Conservation (phyloP, 2,888 invertebrate genomes). For the Yponomeuta plumbellus region DNA sequence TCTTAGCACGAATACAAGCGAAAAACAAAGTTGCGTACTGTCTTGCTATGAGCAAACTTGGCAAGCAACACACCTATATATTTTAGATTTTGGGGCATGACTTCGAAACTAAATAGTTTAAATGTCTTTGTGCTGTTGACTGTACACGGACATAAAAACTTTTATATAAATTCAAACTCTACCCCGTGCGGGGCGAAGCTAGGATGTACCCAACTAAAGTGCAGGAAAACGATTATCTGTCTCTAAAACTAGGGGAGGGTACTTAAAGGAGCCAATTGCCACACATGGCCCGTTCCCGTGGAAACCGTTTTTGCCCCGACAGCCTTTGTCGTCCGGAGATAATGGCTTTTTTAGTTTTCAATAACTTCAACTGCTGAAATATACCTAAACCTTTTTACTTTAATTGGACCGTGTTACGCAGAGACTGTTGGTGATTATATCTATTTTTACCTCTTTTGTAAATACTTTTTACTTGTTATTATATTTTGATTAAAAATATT, state of each 20-base stretch:
- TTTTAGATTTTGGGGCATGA: too few species aligned
- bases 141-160: background rate
- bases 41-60: too few species aligned
- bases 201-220: slow-evolving; percentile 23
- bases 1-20: too few species aligned
- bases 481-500: too few species aligned
- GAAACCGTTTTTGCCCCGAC: slow-evolving; percentile 38
- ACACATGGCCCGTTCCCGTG: slow-evolving; percentile 53
- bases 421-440: too few species aligned
- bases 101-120: too few species aligned
- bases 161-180: background rate
- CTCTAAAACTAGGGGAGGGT: slow-evolving; percentile 28
- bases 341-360: slow-evolving; percentile 43
- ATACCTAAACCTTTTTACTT: background rate
- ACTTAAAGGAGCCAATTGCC: slow-evolving; percentile 54
- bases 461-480: too few species aligned
- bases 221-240: slow-evolving; percentile 53
- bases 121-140: too few species aligned
- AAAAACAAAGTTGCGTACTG: too few species aligned
- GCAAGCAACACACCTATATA: too few species aligned
- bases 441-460: too few species aligned
- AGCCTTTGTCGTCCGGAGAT: slow-evolving; percentile 39
- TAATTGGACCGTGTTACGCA: too few species aligned
- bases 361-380: slow-evolving; percentile 31
- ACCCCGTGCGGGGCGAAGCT: background rate